Base-by-base conservation (phyloP, 2,888 invertebrate genomes). In the Tortrix viridana region DNA sequence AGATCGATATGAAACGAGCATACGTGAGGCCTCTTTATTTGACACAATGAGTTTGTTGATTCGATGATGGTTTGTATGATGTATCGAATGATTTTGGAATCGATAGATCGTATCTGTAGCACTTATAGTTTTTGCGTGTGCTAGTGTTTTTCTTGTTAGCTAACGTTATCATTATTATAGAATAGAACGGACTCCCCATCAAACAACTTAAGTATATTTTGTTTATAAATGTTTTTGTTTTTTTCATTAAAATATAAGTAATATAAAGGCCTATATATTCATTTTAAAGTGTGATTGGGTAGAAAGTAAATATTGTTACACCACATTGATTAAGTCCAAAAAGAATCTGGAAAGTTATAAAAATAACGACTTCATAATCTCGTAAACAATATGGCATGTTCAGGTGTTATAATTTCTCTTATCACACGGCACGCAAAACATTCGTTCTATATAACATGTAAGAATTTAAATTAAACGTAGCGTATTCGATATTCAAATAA, bases 1-100 rank as follows among this genome's bases (percentile, higher is more conserved):
- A 71, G 77, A 81, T 76, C 76, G 73, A 62, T 76, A 72, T 70
- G 71, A 72, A 78, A 75, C 75, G 70, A 74, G 68, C 77, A 73
- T 74, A 73, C 74, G 70, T 61, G 65, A 67, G 68, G 62, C 60
- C 65, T 62, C 62, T 68, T 60, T 68, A 68, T 70, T 60, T 67
- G 68, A 68, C 67, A 72, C 71, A 69, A 70, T 73, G 66, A 70
- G 53, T 71, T 70, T 68, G 71, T 68, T 67, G 67, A 50, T 67
- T 37, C 54, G 65, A 68, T 69, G 71, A 68, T 69, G 72, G 50
- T 20, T 18, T 26, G 23, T 18, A 46, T 57, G 62, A 63, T 47
- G 47, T n/a, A 41, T 47, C 57, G 9, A 5, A 37, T 26, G 57
- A 61, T 19, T 62, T 46, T 46, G 46, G 41, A 47, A 46, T 46